Conservation (phyloP, 2,888 invertebrate species). For the Morpho deidamia region DNA sequence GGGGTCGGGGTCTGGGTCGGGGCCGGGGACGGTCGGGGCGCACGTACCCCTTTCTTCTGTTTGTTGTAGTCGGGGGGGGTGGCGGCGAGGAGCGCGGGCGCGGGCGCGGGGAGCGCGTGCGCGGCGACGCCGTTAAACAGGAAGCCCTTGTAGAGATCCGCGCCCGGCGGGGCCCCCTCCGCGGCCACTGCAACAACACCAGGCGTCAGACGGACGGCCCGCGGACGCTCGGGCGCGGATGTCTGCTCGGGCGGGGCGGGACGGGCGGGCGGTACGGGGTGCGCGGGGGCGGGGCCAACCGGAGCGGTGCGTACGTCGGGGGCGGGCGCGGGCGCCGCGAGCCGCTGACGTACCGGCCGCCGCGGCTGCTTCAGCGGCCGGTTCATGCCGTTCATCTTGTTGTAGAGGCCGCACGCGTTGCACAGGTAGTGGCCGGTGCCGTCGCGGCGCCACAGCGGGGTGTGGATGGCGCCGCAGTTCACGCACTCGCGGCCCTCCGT, state of each 20-base stretch:
- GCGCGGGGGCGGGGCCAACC: slow-evolving; percentile 29
- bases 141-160: slow-evolving; percentile 93
- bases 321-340: slow-evolving; percentile 59
- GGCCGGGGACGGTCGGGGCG: slow-evolving; percentile 26
- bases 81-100: slow-evolving; percentile 33
- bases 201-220: slow-evolving; percentile 36
- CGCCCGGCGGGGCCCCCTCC: slow-evolving; percentile 88
- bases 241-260: slow-evolving; percentile 36
- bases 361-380: slow-evolving; percentile 98
- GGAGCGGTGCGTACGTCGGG: slow-evolving; percentile 41
- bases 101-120: slow-evolving; percentile 44
- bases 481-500: slow-evolving; percentile 98
- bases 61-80: slow-evolving; percentile 62
- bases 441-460: slow-evolving; percentile 99
- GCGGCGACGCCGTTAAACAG: slow-evolving; percentile 83
- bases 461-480: slow-evolving; percentile 97
- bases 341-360: slow-evolving; percentile 92
- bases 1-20: background rate
- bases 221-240: slow-evolving; percentile 64
- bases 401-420: slow-evolving; percentile 99
- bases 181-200: slow-evolving; percentile 87
- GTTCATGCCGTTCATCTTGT: slow-evolving; percentile 99
- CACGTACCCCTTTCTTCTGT: slow-evolving; percentile 76
- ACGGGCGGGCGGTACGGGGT: slow-evolving; percentile 31
- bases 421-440: slow-evolving; percentile 99